phyloP scores from a whole-genome alignment of 2,797 vertebrate species.

The Lacerta agilis region DNA sequence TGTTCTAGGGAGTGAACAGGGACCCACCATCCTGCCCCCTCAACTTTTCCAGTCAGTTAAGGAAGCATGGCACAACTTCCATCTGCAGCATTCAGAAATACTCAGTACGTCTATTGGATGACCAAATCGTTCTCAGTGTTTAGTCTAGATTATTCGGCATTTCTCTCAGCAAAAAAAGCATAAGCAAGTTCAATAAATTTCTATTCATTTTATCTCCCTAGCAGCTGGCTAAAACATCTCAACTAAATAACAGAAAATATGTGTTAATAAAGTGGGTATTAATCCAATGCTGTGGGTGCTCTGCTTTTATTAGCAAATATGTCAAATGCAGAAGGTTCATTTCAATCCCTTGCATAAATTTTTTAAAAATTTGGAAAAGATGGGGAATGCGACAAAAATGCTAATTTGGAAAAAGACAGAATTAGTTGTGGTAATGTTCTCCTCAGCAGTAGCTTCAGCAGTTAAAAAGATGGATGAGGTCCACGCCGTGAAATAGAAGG shows the following conservation, averaged over 20 bases:
- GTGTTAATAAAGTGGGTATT: slow-evolving; percentile 45
- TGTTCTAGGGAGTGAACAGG: too few species aligned
- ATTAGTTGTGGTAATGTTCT: slow-evolving; percentile 48
- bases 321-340: slow-evolving; percentile 58
- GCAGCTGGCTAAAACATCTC: slow-evolving; percentile 34
- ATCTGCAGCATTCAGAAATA: background rate
- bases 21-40: too few species aligned
- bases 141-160: background rate
- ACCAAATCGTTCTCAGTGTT: background rate
- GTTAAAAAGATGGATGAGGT: slow-evolving; percentile 37
- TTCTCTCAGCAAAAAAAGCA: background rate
- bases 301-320: slow-evolving; percentile 44
- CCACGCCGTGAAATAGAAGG: slow-evolving; percentile 41
- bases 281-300: slow-evolving; percentile 31
- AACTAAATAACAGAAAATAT: slow-evolving; percentile 22
- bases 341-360: slow-evolving; percentile 42
- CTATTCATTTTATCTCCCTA: slow-evolving; percentile 19
- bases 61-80: too few species aligned
- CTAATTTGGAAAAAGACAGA: slow-evolving; percentile 44
- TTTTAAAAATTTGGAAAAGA: slow-evolving; percentile 11
- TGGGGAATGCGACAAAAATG: slow-evolving; percentile 41
- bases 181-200: background rate
- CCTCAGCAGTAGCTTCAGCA: slow-evolving; percentile 1
- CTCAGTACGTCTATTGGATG: background rate
- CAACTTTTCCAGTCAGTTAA: background rate